Percentiles rank a stretch among this genome's conserved stretches.
Conservation (phyloP, 2,113 vertebrate species). For the Ornithorhynchus anatinus region DNA sequence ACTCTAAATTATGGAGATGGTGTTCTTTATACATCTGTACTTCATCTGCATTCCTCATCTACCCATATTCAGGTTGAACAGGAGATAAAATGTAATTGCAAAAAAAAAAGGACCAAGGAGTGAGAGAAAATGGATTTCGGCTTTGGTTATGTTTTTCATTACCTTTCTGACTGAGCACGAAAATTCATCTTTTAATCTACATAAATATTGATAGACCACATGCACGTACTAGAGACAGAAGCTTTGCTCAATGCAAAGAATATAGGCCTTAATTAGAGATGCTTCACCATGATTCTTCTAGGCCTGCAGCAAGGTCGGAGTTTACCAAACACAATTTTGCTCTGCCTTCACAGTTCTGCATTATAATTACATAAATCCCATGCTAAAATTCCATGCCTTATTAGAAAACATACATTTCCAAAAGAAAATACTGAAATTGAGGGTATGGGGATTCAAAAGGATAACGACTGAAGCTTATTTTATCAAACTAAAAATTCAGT, state of each 20-base stretch:
- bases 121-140: neutral
- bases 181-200: neutral
- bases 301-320: neutral
- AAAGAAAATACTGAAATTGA: neutral
- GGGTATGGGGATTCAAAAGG: neutral
- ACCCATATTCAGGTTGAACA: neutral
- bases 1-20: neutral
- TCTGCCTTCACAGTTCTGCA: neutral
- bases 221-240: neutral
- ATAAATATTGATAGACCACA: neutral
- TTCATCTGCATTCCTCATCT: neutral
- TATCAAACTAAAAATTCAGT: neutral
- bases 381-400: neutral
- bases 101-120: neutral
- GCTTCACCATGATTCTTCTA: neutral
- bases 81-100: neutral
- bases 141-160: neutral
- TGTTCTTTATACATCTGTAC: neutral
- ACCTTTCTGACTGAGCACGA: neutral
- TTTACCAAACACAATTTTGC: neutral
- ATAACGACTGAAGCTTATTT: neutral
- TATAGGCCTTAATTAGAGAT: constrained; percentile 11
- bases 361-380: neutral
- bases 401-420: neutral
- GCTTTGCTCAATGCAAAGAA: neutral